Evolutionary conservation across 2,113 vertebrate genomes (phyloP).

Genomic region (Motacilla tschutschensis): DNA sequence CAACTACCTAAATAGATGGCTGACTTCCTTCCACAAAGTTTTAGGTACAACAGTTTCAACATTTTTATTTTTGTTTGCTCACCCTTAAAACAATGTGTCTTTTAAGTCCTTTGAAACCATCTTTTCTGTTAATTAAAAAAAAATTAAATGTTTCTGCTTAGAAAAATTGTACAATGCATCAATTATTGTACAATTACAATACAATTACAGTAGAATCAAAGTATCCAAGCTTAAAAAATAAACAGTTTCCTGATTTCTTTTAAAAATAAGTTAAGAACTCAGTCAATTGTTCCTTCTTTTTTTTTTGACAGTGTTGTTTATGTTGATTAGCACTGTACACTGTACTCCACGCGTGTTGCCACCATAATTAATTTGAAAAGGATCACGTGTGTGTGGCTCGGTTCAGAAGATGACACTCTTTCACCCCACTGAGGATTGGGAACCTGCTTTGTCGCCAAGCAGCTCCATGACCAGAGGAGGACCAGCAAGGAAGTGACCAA

Average conservation of each 20-base stretch:
- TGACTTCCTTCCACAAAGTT: neutral
- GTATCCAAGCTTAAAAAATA: neutral
- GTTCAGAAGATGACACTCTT: neutral
- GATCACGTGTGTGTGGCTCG: neutral
- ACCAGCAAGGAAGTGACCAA: neutral
- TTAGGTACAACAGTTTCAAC: neutral
- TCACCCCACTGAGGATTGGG: neutral
- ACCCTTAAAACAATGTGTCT: neutral
- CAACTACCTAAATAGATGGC: neutral
- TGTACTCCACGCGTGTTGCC: accelerated
- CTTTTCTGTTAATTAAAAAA: neutral
- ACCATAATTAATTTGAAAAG: neutral
- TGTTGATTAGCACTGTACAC: neutral
- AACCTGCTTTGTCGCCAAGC: neutral
- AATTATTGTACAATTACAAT: neutral
- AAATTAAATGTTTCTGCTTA: neutral
- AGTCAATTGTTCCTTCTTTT: neutral
- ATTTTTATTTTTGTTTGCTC: neutral
- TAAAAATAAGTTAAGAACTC: neutral
- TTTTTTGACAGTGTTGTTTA: neutral
- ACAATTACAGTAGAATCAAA: neutral
- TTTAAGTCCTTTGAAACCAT: neutral
- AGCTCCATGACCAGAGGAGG: neutral
- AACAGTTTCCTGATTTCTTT: neutral
- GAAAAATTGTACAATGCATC: neutral